Evolutionary conservation across 2,113 vertebrate species (phyloP).

Genomic region (Thalassarche chlororhynchos): DNA sequence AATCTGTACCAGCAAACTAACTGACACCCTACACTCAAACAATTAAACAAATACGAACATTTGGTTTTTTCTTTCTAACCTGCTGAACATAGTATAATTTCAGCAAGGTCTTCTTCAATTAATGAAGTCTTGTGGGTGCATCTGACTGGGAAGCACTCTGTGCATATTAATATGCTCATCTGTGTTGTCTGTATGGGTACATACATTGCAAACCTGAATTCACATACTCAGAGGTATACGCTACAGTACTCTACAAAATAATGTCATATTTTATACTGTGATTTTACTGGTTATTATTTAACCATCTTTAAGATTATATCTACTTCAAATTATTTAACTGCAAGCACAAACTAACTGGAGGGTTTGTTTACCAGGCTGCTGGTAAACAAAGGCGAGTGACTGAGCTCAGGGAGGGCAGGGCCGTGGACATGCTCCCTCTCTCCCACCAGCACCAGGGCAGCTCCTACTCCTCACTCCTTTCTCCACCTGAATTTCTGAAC

Average conservation of each 20-base stretch:
- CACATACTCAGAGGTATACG: neutral
- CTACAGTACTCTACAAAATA: neutral
- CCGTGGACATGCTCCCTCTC: rapidly evolving
- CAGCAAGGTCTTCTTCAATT: neutral
- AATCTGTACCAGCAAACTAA: neutral
- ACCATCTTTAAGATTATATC: neutral
- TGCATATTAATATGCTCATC: neutral
- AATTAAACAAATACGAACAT: neutral
- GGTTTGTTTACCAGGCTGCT: neutral
- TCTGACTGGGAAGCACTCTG: neutral
- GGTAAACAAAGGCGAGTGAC: neutral
- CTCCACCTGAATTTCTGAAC: neutral
- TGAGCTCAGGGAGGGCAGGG: neutral
- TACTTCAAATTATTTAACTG: neutral
- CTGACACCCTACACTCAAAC: neutral
- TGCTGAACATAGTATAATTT: neutral
- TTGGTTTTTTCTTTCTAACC: neutral
- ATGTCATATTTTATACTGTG: neutral
- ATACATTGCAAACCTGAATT: neutral
- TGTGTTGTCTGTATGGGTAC: neutral
- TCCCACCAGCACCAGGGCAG: neutral
- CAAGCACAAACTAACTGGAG: neutral
- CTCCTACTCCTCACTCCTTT: neutral
- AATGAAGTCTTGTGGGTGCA: neutral
- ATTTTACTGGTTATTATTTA: neutral